Evolutionary conservation across 2,113 vertebrate genomes (phyloP), one percentile per base, ranked within the genome.

Genomic region (Brachyistius frenatus): DNA sequence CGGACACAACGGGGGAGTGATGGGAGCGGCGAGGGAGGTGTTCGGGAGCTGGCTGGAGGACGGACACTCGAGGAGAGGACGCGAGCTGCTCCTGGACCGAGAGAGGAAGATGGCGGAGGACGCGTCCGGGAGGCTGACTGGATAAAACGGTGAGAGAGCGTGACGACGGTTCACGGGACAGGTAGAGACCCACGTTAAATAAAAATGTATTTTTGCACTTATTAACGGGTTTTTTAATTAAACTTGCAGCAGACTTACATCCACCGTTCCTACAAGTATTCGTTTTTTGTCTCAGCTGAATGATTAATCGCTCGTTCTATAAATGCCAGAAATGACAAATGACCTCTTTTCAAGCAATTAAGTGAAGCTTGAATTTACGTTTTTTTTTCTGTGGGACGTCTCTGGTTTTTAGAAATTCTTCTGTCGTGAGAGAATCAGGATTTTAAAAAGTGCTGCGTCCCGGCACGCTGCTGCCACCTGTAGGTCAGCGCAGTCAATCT

Each of bases 21-120:
- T 63, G 13, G 88, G 81, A 15, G 88, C 76, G 62, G 86, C 35
- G 0, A 66, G 69, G 82, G 94, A 94, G 79, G 92, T 95, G 80
- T 90, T 95, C 0, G 91, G 93, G 0, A 95, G 86, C 85, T 98
- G 95, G 95, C 91, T 95, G 69, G 95, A 96, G 84, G 94, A 96
- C 76, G 83, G 88, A 94, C 95, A 0, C 16, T 93, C 94, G 0
- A 79, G 81, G 75, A 88, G 88, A 69, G 83, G 75, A 63, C 81
- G 95, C 0, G 95, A 97, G 0, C 93, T 94, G 70, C 72, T 91
- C 61, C 95, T 96, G 0, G 96, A 97, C 91, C 31, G 91, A 0
- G 96, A 96, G 4, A 90, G 88, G 77, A 93, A 88, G 81, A 80
- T 89, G 81, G 39, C 77, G 33, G 91, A 90, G 81, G 91, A 92